Evolutionary conservation across 1,140 invertebrate species (phyloP), one percentile per base, ranked within the genome.

Genomic region (Cydia pomonella): DNA sequence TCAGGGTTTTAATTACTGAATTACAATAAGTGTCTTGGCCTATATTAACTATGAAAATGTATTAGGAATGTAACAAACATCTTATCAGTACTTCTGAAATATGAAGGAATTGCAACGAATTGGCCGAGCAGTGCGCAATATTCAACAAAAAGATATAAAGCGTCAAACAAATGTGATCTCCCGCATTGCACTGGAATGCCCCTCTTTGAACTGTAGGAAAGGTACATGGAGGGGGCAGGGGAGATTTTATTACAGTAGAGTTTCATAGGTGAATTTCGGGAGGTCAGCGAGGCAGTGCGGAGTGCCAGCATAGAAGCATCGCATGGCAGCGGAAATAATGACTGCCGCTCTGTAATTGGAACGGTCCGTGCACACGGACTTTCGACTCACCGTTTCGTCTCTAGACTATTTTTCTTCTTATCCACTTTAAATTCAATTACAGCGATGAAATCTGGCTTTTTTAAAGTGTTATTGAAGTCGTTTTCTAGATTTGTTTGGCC

Each of bases 311-410:
- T 76, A 78, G 79, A 75, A 81, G 82, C 84, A 83, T 84, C 81
- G 79, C 79, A 79, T 81, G 74, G 80, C 84, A 79, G 79, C 87
- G 87, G 89, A 91, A 89, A 89, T 89, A 90, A 91, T 88, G 87
- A 87, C 84, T 88, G 83, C 87, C 87, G 86, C 78, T 87, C 83
- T 81, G 86, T 89, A 91, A 91, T 89, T 89, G 87, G 87, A 84
- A 88, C 80, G 82, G 82, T 73, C 77, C 76, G 76, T 78, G 79
- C 79, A 84, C 80, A 82, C 74, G 75, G 71, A 47, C 74, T 74
- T 71, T 73, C 69, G 80, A 78, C 71, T 72, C 66, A 71, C 63
- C 71, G 47, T 69, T 33, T 50, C 47, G 50, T 12, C 73, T 69
- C 53, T 50, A 23, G 50, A 59, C 73, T 53, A 59, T 50, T 53